Evolutionary conservation across 2,888 invertebrate genomes (phyloP).

Genomic region (Agrotis puta): DNA sequence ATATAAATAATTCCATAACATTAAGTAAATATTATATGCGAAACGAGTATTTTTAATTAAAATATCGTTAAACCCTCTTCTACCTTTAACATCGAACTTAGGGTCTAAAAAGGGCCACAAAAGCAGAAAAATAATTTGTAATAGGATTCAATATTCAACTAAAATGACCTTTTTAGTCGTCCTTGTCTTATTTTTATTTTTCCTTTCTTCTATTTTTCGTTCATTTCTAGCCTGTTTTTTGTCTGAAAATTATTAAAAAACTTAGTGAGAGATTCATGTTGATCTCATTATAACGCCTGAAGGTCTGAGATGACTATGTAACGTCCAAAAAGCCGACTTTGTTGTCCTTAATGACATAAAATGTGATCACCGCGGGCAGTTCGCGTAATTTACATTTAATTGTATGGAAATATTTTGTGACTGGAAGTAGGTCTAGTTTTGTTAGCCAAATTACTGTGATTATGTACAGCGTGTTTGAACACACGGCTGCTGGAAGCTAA

Average conservation of each 20-base stretch:
- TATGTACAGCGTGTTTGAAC: slow-evolving; percentile 22
- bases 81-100: no score
- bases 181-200: no score
- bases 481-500: neutral
- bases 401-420: slow-evolving; percentile 82
- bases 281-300: slow-evolving; percentile 43
- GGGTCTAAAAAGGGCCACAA: no score
- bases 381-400: slow-evolving; percentile 88
- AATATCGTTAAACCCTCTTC: no score
- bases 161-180: no score
- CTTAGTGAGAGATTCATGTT: slow-evolving; percentile 18
- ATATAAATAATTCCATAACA: no score
- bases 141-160: no score
- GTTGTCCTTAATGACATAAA: slow-evolving; percentile 84
- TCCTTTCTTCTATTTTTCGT: neutral
- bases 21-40: no score
- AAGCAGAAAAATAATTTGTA: no score
- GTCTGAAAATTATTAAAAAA: slow-evolving; percentile 12
- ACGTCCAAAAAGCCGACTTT: slow-evolving; percentile 72
- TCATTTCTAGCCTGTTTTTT: neutral
- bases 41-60: no score
- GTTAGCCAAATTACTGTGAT: slow-evolving; percentile 77
- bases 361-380: slow-evolving; percentile 77
- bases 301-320: slow-evolving; percentile 66
- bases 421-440: slow-evolving; percentile 72